Conservation (phyloP, 2,113 vertebrate genomes). For the Xiphias gladius region DNA sequence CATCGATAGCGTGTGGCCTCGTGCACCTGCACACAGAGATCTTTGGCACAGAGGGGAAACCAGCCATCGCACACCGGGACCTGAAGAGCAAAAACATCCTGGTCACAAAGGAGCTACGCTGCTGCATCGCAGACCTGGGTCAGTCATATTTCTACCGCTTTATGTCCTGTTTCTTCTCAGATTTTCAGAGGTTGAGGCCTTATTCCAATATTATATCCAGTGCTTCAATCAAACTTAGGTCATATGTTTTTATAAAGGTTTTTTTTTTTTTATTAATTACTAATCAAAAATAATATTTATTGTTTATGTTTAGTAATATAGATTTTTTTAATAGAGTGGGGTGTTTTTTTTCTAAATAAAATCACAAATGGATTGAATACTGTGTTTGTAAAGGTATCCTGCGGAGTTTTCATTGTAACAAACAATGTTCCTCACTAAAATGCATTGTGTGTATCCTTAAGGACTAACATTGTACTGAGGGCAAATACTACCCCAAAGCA, state of each 20-base stretch:
- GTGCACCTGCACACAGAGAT: conserved; percentile 89
- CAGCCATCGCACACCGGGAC: conserved; percentile 87
- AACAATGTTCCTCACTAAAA: background rate
- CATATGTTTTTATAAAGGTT: background rate
- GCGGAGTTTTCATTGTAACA: too few species aligned
- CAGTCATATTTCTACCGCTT: conserved; percentile 37
- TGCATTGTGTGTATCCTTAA: background rate
- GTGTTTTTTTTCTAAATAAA: background rate
- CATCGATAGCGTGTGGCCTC: conserved; percentile 84
- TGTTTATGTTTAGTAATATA: background rate
- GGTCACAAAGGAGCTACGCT: conserved; percentile 87
- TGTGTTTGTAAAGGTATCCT: background rate
- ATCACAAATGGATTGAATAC: background rate
- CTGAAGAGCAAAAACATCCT: conserved; percentile 89
- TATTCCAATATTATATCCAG: background rate
- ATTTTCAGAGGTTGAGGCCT: background rate
- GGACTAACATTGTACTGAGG: background rate
- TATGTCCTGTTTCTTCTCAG: background rate
- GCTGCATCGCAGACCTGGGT: conserved; percentile 89
- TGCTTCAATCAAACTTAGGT: background rate
- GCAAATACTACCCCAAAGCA: background rate
- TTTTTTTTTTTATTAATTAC: too few species aligned
- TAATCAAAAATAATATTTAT: background rate
- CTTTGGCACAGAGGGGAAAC: conserved; percentile 87
- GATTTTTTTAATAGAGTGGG: background rate